Conservation (phyloP, 2,797 vertebrate species). For the Meda fulgida region DNA sequence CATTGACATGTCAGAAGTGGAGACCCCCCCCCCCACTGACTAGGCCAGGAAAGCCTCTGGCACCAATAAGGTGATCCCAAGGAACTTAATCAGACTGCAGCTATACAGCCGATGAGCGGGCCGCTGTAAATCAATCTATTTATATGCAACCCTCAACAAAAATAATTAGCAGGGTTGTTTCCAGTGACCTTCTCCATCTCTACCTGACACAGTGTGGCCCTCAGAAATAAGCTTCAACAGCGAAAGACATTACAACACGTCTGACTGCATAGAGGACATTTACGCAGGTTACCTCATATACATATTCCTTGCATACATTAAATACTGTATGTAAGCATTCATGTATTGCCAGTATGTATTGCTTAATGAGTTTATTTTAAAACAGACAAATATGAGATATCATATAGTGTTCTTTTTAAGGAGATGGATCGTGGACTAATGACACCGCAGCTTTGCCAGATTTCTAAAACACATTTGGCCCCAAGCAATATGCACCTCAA, state of each 20-base stretch:
- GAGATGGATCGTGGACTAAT: background rate
- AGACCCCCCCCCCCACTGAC: background rate
- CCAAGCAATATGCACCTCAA: background rate
- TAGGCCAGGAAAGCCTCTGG: background rate
- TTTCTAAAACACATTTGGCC: background rate
- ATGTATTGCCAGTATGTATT: background rate
- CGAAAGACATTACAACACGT: conserved; percentile 1
- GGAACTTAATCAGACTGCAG: conserved; percentile 63
- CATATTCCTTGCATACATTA: background rate
- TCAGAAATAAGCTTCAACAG: conserved; percentile 58
- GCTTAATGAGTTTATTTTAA: background rate
- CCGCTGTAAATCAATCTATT: conserved; percentile 58
- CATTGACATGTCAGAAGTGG: background rate
- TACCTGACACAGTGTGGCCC: conserved; percentile 42
- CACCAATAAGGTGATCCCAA: conserved; percentile 40
- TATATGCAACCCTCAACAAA: conserved; percentile 69
- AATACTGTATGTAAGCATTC: background rate
- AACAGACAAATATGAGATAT: background rate
- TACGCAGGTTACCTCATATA: background rate
- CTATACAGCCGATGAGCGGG: conserved; percentile 48
- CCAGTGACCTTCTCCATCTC: conserved; percentile 65
- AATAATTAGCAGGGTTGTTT: conserved; percentile 69
- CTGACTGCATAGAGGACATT: background rate
- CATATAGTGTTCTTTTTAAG: background rate
- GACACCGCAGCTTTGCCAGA: background rate